Conservation (phyloP, 2,113 vertebrate genomes). For the Sander lucioperca region DNA sequence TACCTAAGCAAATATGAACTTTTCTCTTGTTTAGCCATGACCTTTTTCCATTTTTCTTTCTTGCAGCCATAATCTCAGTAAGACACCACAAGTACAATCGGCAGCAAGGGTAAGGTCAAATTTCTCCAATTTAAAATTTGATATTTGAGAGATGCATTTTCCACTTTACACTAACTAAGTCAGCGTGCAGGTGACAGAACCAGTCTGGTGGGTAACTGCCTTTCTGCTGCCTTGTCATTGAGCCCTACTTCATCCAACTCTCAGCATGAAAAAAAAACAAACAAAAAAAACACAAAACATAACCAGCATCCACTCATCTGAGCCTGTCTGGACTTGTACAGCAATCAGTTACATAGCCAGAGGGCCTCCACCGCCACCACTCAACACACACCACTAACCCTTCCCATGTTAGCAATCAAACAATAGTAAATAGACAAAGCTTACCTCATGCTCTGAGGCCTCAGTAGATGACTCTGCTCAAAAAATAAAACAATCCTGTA, state of each 20-base stretch:
- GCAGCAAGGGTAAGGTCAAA: conserved; percentile 76
- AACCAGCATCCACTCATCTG: conserved; percentile 65
- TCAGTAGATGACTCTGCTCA: conserved; percentile 21
- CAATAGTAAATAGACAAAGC: conserved; percentile 60
- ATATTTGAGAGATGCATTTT: conserved; percentile 26
- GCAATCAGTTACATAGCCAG: conserved; percentile 60
- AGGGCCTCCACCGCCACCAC: conserved; percentile 41
- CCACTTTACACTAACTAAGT: conserved; percentile 33
- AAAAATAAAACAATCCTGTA: conserved; percentile 40
- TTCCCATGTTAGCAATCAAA: conserved; percentile 54
- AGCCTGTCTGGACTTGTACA: conserved; percentile 66
- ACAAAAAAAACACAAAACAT: conserved; percentile 43
- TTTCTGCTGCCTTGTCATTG: conserved; percentile 55
- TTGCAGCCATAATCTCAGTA: conserved; percentile 71
- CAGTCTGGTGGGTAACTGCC: conserved; percentile 79
- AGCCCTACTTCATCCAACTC: conserved; percentile 36
- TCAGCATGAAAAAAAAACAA: conserved; percentile 44
- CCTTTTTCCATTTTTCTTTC: conserved; percentile 26
- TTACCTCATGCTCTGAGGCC: conserved; percentile 43
- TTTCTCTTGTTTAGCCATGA: conserved; percentile 38
- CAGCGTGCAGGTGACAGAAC: conserved; percentile 69
- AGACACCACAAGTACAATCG: conserved; percentile 63
- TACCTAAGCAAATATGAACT: conserved; percentile 58
- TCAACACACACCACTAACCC: conserved; percentile 39
- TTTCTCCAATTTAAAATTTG: conserved; percentile 5